Evolutionary conservation across 2,113 vertebrate genomes (phyloP).

Genomic region (Festucalex cinctus): DNA sequence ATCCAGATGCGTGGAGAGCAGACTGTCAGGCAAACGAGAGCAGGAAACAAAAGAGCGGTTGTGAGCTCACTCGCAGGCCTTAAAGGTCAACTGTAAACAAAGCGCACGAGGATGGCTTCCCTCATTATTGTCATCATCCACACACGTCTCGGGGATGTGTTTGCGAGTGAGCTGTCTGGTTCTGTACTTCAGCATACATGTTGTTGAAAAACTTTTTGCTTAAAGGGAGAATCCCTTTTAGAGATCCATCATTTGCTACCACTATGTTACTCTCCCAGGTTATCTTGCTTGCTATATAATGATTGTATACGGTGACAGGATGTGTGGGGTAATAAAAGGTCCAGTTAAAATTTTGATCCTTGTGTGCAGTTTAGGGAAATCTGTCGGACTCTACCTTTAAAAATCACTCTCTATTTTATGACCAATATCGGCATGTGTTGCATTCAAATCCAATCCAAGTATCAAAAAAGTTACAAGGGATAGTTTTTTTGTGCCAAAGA

Average conservation of each 20-base stretch:
- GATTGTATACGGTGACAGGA: not conserved
- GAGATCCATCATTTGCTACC: not conserved
- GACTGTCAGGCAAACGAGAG: conserved; percentile 10
- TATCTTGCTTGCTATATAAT: not conserved
- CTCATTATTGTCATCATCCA: conserved; percentile 18
- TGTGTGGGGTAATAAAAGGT: not conserved
- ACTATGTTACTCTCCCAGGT: not conserved
- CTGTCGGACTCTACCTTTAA: too few relatives aligned
- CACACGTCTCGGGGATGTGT: not conserved
- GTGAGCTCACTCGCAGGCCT: conserved; percentile 6
- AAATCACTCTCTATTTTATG: too few relatives aligned
- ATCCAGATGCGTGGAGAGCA: conserved; percentile 9
- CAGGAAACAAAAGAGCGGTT: not conserved
- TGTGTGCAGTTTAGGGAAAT: too few relatives aligned
- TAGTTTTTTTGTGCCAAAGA: too few relatives aligned
- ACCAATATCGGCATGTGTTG: too few relatives aligned
- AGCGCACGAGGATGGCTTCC: conserved; percentile 5
- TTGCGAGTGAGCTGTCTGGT: not conserved
- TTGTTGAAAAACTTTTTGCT: not conserved
- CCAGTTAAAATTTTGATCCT: not conserved
- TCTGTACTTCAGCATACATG: not conserved
- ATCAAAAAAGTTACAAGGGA: too few relatives aligned
- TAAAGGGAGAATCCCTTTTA: not conserved
- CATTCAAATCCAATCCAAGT: too few relatives aligned
- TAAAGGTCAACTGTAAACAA: conserved; percentile 20